Base-by-base conservation (phyloP, 2,888 invertebrate species). In the Caradrina clavipalpis region DNA sequence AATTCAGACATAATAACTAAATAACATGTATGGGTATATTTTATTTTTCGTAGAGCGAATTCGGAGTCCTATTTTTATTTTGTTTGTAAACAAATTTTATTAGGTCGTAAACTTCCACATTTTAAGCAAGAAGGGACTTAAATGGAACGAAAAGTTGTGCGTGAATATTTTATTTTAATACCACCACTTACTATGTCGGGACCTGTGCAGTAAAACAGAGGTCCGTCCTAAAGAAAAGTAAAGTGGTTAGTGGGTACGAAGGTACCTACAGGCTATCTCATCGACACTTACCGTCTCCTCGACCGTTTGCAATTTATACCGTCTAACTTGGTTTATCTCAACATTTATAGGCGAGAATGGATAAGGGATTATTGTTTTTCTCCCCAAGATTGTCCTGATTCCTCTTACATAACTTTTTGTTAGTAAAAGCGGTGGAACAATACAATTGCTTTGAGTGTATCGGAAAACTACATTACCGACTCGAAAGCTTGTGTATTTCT, bases 181-280 rank as follows among this genome's bases (percentile, higher is more conserved):
- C 62, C 45, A 49, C 70, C 76, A 78, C 79, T 73, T 72, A 85
- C 73, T 61, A 11, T 13, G 67, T 60, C 55, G 59, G 55, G 67
- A 57, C 69, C 61, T 69, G 62, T 53, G 78, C 71, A 72, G 81
- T 80, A 82, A 79, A 87, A 83, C 71, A 74, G 73, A 63, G 78
- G 72, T 65, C 63, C 78, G 73, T 73, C 68, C 76, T 80, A 76
- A 71, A 70, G 78, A 77, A 76, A 73, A 78, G 63, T 85, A 63
- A 76, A 78, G 69, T 78, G 76, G 84, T 78, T 63, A 69, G 42
- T 62, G 15, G 45, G 45, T 39, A 39, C 39, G 13, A 17, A 45
- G 45, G 45, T 45, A 45, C 17, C 45, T 17, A 53, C 47, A 69
- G 35, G 63, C 19, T 47, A 54, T 45, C 31, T 22, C 66, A 51